Percentiles rank a stretch among this genome's conserved stretches.
Conservation (phyloP, 2,888 invertebrate genomes). For the Platynereis dumerilii region DNA sequence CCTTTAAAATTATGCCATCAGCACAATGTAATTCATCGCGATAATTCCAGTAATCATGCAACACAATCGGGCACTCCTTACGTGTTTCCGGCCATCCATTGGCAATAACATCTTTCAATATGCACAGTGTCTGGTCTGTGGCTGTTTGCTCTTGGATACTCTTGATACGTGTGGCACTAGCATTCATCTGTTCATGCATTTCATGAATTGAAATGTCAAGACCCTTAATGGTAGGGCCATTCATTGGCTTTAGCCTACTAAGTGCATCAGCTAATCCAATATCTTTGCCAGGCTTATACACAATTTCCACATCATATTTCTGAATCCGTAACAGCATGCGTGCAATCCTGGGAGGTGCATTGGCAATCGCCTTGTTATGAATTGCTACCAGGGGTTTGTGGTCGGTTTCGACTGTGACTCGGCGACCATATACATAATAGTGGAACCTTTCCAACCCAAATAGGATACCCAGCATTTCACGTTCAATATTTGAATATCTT, state of each 20-base stretch:
- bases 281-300: slow-evolving; percentile 6
- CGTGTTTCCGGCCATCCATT: slow-evolving; percentile 3
- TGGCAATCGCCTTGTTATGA: slow-evolving; percentile 30
- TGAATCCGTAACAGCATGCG: slow-evolving; percentile 39
- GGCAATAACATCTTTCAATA: neutral
- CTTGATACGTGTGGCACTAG: slow-evolving; percentile 9
- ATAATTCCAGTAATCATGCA: slow-evolving; percentile 31
- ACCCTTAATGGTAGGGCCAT: neutral
- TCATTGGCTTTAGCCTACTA: neutral
- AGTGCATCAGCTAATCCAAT: slow-evolving; percentile 14
- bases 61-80: slow-evolving; percentile 16
- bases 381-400: slow-evolving; percentile 40
- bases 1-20: slow-evolving; percentile 23
- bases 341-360: slow-evolving; percentile 36
- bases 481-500: slow-evolving; percentile 19
- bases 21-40: slow-evolving; percentile 8
- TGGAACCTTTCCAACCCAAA: slow-evolving; percentile 14
- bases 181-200: neutral
- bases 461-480: slow-evolving; percentile 4
- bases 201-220: neutral
- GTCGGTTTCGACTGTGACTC: slow-evolving; percentile 26
- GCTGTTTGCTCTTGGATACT: slow-evolving; percentile 2
- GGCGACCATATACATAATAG: slow-evolving; percentile 15
- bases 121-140: neutral
- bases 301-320: slow-evolving; percentile 15